phyloP scores from a whole-genome alignment of 2,113 vertebrate species.

The Podarcis cretensis region DNA sequence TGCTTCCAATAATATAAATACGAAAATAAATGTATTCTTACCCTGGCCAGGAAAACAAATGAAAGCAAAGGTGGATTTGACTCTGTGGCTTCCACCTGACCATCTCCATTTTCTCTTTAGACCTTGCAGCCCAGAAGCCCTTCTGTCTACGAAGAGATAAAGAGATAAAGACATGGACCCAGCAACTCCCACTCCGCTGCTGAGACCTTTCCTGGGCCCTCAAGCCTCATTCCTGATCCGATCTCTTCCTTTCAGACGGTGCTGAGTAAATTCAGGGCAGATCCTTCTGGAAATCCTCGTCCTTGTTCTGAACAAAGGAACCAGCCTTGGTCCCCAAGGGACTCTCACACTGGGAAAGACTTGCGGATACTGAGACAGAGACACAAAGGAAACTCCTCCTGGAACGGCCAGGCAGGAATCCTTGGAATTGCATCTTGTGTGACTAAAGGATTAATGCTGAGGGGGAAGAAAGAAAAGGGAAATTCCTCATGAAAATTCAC shows the following conservation, averaged over 20 bases:
- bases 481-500: too few relatives aligned
- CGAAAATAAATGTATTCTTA: neutral
- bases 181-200: neutral
- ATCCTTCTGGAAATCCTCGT: neutral
- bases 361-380: neutral
- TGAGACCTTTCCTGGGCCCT: neutral
- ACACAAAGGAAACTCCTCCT: neutral
- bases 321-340: neutral
- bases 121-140: fast-evolving
- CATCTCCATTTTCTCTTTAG: neutral
- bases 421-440: neutral
- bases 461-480: too few relatives aligned
- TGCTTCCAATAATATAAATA: neutral
- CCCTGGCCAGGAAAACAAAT: neutral
- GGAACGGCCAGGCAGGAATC: too few relatives aligned
- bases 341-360: neutral
- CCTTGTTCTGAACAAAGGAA: neutral
- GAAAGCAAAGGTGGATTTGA: neutral
- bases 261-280: neutral
- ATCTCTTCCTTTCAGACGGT: neutral
- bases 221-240: neutral
- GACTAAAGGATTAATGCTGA: neutral
- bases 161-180: neutral
- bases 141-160: neutral
- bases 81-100: neutral